Conservation (phyloP, 1,140 invertebrate genomes). For the Trachymyrmex septentrionalis region DNA sequence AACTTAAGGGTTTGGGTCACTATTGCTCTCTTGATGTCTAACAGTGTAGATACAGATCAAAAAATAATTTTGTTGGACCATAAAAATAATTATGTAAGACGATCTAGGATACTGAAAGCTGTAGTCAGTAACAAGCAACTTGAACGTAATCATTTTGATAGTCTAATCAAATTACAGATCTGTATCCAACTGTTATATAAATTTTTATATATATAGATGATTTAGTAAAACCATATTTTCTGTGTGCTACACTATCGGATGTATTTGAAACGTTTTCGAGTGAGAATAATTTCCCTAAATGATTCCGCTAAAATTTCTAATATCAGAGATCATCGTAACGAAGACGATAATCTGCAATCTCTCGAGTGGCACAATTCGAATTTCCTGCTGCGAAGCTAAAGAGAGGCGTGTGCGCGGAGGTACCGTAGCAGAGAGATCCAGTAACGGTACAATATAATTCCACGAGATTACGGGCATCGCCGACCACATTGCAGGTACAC, state of each 20-base stretch:
- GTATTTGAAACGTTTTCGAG: background rate
- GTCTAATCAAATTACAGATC: too few relatives aligned
- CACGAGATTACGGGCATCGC: conserved; percentile 34
- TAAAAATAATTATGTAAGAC: too few relatives aligned
- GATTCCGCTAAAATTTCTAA: background rate
- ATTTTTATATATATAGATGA: too few relatives aligned
- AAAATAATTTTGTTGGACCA: too few relatives aligned
- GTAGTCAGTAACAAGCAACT: too few relatives aligned
- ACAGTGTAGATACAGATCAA: too few relatives aligned
- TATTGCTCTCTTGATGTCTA: too few relatives aligned
- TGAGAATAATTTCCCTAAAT: background rate
- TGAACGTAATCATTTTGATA: too few relatives aligned
- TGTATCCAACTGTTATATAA: too few relatives aligned
- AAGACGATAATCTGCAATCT: conserved; percentile 17
- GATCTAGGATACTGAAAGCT: too few relatives aligned
- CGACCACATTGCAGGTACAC: conserved; percentile 30
- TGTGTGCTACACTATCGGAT: background rate
- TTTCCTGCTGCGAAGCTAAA: background rate
- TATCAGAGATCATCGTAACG: conserved; percentile 2
- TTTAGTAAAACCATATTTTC: too few relatives aligned
- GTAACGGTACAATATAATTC: conserved; percentile 44
- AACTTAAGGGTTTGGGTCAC: too few relatives aligned
- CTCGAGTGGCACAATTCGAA: conserved; percentile 18
- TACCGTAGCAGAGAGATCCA: background rate
- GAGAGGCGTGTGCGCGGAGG: background rate